These are phyloP conservation scores for Neodontobutis hainanensis DNA, from an alignment of 2,113 vertebrate species.

Conservation along the genomic window DNA sequence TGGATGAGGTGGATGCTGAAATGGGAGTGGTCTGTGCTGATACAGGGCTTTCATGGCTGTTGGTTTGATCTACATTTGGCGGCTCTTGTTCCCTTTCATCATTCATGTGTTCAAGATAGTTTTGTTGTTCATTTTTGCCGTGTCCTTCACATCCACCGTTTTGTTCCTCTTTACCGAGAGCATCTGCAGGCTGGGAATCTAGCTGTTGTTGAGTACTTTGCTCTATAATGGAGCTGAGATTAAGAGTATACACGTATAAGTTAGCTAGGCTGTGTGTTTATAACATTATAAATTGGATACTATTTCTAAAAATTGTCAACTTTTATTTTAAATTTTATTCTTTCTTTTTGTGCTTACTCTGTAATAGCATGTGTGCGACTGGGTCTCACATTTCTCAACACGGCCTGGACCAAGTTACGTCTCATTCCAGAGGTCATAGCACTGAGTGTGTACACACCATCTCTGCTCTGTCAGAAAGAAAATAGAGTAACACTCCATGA, in stretches of 20 bases:
- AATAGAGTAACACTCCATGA: not conserved
- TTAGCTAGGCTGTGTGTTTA: too few relatives aligned
- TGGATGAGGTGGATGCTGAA: constrained; percentile 4
- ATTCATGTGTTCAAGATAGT: constrained; percentile 85
- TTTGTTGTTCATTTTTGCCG: constrained; percentile 82
- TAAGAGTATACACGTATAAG: not conserved
- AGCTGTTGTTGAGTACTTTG: constrained; percentile 59
- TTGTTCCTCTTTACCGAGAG: constrained; percentile 55
- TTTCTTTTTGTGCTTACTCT: constrained; percentile 72
- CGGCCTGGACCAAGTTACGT: constrained; percentile 91
- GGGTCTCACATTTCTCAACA: constrained; percentile 89
- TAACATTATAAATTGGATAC: too few relatives aligned
- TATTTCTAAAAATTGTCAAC: too few relatives aligned
- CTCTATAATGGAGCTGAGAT: constrained; percentile 77
- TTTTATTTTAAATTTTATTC: too few relatives aligned
- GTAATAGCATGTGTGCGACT: constrained; percentile 80
- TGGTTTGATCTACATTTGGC: constrained; percentile 17
- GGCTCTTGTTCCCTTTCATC: constrained; percentile 76
- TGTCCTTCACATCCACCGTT: constrained; percentile 82
- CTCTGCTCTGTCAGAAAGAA: constrained; percentile 80
- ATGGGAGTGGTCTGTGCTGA: constrained; percentile 6
- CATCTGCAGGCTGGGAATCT: constrained; percentile 1
- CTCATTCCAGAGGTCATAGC: constrained; percentile 91
- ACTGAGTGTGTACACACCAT: constrained; percentile 87
- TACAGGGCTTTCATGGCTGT: constrained; percentile 11